These are phyloP conservation scores for Phengaris arion DNA, from an alignment of 2,888 invertebrate genomes.

Conservation along the genomic window DNA sequence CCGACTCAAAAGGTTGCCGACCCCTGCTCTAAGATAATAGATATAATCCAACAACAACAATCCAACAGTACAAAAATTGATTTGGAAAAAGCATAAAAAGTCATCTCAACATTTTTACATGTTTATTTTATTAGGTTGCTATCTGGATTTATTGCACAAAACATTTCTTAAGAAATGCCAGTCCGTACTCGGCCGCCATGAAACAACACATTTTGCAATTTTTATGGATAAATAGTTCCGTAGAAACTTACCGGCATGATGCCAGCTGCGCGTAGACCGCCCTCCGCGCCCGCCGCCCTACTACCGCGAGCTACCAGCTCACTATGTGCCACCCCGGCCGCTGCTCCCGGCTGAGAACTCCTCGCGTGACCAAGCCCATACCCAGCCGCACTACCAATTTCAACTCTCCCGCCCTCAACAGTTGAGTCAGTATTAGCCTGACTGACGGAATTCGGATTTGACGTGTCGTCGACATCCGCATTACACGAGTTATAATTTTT, in stretches of 20 bases:
- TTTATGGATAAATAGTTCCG: neutral
- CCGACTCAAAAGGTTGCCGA: no score
- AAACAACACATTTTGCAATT: no score
- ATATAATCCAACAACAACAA: no score
- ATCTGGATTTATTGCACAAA: no score
- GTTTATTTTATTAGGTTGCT: no score
- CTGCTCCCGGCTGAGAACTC: conserved; percentile 69
- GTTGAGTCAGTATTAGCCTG: conserved; percentile 47
- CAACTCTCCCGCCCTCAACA: conserved; percentile 49
- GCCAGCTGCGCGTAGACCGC: conserved; percentile 61
- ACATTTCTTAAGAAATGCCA: no score
- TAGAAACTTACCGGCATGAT: conserved; percentile 68
- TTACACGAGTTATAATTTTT: conserved; percentile 53
- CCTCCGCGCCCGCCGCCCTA: conserved; percentile 66
- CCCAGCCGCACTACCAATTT: conserved; percentile 43
- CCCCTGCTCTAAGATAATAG: no score
- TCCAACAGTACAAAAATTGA: no score
- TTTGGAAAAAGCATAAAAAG: no score
- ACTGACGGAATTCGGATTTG: conserved; percentile 64
- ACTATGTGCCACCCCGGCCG: conserved; percentile 73
- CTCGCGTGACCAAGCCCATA: conserved; percentile 66
- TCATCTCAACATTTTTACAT: no score
- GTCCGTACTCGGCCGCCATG: no score
- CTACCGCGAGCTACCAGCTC: conserved; percentile 62
- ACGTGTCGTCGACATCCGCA: conserved; percentile 70